A percentile compares a stretch with the other conserved stretches of the same genome.
These are phyloP conservation scores for Drosophila carrolli DNA, from an alignment of 1,140 invertebrate genomes.

Conservation along the genomic window DNA sequence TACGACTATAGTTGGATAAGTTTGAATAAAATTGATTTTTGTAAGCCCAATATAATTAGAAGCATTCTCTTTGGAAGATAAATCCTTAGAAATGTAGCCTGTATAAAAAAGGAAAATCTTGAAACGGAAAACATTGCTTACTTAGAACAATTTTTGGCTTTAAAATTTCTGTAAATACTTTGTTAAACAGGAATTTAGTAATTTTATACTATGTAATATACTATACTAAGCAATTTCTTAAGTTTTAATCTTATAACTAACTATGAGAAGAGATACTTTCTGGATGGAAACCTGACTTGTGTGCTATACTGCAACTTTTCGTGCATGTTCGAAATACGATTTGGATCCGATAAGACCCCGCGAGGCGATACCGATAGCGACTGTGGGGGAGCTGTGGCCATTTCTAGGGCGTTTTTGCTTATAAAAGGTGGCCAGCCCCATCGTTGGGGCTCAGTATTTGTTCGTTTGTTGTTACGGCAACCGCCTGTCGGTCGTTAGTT, in stretches of 20 bases:
- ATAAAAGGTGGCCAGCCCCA: slow-evolving; percentile 69
- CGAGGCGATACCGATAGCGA: slow-evolving; percentile 36
- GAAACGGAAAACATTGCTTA: no score
- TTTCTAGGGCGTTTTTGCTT: slow-evolving; percentile 50
- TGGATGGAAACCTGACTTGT: background rate
- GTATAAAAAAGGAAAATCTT: background rate
- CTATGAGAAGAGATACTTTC: background rate
- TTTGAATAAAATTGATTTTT: slow-evolving; percentile 23
- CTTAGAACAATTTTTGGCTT: background rate
- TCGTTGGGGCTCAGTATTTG: slow-evolving; percentile 32
- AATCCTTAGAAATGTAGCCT: background rate
- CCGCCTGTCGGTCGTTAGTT: slow-evolving; percentile 68
- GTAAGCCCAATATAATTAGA: slow-evolving; percentile 1
- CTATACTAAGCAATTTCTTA: no score
- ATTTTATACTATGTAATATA: no score
- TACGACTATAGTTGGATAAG: slow-evolving; percentile 18
- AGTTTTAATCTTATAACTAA: no score
- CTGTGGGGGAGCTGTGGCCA: slow-evolving; percentile 9
- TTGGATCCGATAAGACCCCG: slow-evolving; percentile 28
- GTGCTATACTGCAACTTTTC: background rate
- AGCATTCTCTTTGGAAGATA: background rate
- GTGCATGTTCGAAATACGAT: slow-evolving; percentile 15
- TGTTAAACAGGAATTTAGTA: background rate
- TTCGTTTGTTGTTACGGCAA: slow-evolving; percentile 58
- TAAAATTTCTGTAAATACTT: background rate